Evolutionary conservation across 23 tunicate species (phyloP), one percentile per base, ranked within the genome.

Genomic region (Trididemnum clinides): DNA sequence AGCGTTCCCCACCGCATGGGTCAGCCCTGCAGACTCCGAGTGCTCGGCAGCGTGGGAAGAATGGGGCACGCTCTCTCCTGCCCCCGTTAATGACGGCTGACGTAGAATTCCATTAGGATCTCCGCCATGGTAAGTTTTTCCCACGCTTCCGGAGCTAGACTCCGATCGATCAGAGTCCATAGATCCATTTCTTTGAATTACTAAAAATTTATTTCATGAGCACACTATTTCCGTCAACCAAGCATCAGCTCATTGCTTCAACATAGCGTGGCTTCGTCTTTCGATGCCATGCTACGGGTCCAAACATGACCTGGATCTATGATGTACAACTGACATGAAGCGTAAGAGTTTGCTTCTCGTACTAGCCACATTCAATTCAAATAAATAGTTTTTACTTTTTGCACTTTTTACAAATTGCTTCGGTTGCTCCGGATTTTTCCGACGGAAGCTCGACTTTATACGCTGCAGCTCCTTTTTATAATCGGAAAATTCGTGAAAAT

Each of bases 381-480:
- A n/a, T n/a, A n/a, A n/a, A n/a, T n/a, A n/a, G n/a, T n/a, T n/a
- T n/a, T n/a, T n/a, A n/a, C n/a, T n/a, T n/a, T n/a, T n/a, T n/a
- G n/a, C n/a, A n/a, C n/a, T n/a, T n/a, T n/a, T n/a, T n/a, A n/a
- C n/a, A n/a, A n/a, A n/a, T n/a, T n/a, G n/a, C n/a, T n/a, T n/a
- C n/a, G n/a, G n/a, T n/a, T n/a, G n/a, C n/a, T n/a, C n/a, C n/a
- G n/a, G n/a, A n/a, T n/a, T 82, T 81, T 92, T 92, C 44, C 97
- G 85, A 58, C 81, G 88, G 33, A 92, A 82, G 57, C 97, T 92
- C 15, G 97, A 92, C 64, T 87, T 83, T 5, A 92, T 92, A 82
- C 97, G 73, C 34, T 89, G 81, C 51, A 92, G 73, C 49, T 92
- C 97, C 57, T 92, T 92, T 37, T 92, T 92, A 75, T 92, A 92